phyloP scores from a whole-genome alignment of 2,113 vertebrate genomes.

The Ciconia boyciana region DNA sequence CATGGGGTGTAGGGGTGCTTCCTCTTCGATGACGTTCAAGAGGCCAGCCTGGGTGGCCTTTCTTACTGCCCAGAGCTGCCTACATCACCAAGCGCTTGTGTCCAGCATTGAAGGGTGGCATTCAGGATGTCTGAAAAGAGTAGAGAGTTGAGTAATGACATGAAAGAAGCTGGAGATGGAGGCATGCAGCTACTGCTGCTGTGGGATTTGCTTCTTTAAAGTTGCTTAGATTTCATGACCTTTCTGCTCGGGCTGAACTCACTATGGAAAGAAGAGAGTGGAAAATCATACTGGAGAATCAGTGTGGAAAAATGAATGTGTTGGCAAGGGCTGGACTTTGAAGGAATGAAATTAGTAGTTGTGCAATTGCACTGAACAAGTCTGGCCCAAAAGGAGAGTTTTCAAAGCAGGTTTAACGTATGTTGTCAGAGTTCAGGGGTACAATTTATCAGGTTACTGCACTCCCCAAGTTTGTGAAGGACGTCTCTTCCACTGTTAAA shows the following conservation, averaged over 20 bases:
- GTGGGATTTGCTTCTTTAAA: background rate
- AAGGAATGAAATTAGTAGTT: background rate
- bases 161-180: background rate
- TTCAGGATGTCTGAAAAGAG: background rate
- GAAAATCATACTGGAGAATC: background rate
- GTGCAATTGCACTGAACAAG: background rate
- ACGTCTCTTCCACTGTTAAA: background rate
- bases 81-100: background rate
- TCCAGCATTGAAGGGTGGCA: too few relatives aligned
- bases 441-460: background rate
- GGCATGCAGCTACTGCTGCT: background rate
- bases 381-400: background rate
- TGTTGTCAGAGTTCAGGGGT: background rate
- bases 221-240: background rate
- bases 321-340: background rate
- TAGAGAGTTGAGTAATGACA: background rate
- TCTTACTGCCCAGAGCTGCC: background rate
- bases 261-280: background rate
- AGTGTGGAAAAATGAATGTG: background rate
- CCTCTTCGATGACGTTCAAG: too few relatives aligned
- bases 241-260: background rate
- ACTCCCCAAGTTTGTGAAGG: background rate
- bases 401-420: background rate
- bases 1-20: fast-evolving
- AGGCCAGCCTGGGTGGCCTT: background rate